Conservation (phyloP, 2,888 invertebrate species). For the Crossocerus cetratus region DNA sequence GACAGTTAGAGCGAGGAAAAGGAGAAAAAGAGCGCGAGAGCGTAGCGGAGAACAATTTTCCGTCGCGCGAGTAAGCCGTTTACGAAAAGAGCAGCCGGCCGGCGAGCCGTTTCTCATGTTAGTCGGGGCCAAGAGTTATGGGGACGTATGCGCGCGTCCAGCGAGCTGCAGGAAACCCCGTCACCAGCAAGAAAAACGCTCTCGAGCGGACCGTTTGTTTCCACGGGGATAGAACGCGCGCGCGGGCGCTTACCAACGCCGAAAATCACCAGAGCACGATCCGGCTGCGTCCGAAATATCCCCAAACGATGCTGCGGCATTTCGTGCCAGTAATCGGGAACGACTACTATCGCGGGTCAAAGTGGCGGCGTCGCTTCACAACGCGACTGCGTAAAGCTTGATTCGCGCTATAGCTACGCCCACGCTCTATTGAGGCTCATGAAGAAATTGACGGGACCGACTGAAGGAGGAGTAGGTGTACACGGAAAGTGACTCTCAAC, state of each 20-base stretch:
- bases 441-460: too few species aligned
- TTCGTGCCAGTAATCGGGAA: neutral
- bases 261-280: conserved; percentile 1
- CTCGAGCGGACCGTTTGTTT: conserved; percentile 45
- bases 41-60: conserved; percentile 64
- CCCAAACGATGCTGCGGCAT: neutral
- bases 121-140: conserved; percentile 53
- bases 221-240: conserved; percentile 32
- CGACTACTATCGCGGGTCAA: neutral
- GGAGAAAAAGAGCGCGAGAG: conserved; percentile 13
- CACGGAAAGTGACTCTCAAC: too few species aligned
- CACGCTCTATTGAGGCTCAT: too few species aligned
- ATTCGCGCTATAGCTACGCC: too few species aligned
- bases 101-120: conserved; percentile 58
- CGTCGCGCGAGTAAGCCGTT: conserved; percentile 66
- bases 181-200: conserved; percentile 40
- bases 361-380: neutral
- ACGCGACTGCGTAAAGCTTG: neutral
- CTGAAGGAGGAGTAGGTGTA: too few species aligned
- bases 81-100: conserved; percentile 64
- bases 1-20: conserved; percentile 40
- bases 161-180: conserved; percentile 28
- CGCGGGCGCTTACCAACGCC: neutral
- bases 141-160: conserved; percentile 51
- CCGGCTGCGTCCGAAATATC: neutral